Conservation (phyloP, 2,113 vertebrate genomes). For the Rhea pennata region DNA sequence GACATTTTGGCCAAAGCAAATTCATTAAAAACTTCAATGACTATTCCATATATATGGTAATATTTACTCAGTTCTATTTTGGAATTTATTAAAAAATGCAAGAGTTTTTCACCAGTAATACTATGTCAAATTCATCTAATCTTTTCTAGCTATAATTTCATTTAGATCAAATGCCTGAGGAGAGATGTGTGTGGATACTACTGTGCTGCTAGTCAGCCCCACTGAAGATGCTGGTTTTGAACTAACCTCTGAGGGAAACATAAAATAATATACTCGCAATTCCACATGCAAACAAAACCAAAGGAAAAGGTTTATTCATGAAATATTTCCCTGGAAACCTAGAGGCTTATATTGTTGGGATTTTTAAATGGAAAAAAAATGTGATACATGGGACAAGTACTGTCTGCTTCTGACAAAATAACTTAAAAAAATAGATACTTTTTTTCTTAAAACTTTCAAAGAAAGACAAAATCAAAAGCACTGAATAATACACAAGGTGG, state of each 20-base stretch:
- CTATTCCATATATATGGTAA: no score
- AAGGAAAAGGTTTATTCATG: background rate
- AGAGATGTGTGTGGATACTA: background rate
- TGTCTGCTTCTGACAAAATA: background rate
- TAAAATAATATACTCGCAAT: background rate
- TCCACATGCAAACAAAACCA: conserved; percentile 19
- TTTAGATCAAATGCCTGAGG: background rate
- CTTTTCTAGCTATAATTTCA: background rate
- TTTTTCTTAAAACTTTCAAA: conserved; percentile 19
- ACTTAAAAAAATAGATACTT: background rate
- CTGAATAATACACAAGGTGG: background rate
- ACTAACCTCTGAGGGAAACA: background rate
- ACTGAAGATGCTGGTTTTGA: conserved; percentile 4
- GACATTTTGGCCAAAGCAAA: background rate
- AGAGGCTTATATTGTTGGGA: background rate
- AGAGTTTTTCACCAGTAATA: background rate
- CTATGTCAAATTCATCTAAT: background rate
- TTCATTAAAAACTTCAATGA: background rate
- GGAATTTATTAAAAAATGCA: background rate
- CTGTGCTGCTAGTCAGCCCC: background rate
- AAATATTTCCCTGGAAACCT: background rate
- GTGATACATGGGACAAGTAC: background rate
- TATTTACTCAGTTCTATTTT: background rate
- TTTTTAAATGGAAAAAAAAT: background rate
- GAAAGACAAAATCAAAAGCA: background rate